A percentile compares a stretch with the other conserved stretches of the same genome.
phyloP scores from a whole-genome alignment of 2,113 vertebrate genomes.

The Mustela nigripes region DNA sequence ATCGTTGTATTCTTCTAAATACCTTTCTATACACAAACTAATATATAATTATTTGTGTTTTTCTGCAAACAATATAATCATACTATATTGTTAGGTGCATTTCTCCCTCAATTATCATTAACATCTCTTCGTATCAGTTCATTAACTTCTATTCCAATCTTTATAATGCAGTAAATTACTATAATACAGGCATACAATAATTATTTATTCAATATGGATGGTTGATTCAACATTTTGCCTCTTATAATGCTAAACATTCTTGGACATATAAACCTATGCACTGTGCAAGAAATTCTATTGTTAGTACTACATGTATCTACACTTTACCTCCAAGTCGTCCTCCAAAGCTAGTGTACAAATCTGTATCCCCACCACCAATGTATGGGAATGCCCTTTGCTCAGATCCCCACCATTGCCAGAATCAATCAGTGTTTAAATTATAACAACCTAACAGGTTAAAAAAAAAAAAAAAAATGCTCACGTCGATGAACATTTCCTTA shows the following conservation, averaged over 20 bases:
- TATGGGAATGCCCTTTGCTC: background rate
- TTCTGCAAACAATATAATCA: constrained; percentile 46
- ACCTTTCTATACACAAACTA: constrained; percentile 59
- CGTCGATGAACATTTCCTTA: constrained; percentile 32
- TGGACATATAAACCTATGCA: background rate
- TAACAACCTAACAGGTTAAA: background rate
- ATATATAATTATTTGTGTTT: constrained; percentile 45
- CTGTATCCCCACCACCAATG: background rate
- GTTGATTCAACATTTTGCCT: background rate
- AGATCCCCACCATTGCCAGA: background rate
- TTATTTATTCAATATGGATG: background rate
- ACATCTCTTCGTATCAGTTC: constrained; percentile 22
- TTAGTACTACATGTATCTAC: background rate
- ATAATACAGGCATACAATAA: constrained; percentile 23
- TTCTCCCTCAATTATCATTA: constrained; percentile 47
- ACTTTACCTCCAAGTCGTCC: background rate
- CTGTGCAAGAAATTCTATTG: constrained; percentile 14
- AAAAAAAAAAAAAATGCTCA: background rate
- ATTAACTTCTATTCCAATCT: constrained; percentile 26
- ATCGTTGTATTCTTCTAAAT: constrained; percentile 46
- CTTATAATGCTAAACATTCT: background rate
- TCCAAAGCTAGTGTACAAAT: constrained; percentile 21
- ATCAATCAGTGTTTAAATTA: constrained; percentile 31
- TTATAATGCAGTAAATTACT: constrained; percentile 36
- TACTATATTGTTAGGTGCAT: constrained; percentile 43